Evolutionary conservation across 2,888 invertebrate genomes (phyloP).

Genomic region (Hemicrepidius hirtus): DNA sequence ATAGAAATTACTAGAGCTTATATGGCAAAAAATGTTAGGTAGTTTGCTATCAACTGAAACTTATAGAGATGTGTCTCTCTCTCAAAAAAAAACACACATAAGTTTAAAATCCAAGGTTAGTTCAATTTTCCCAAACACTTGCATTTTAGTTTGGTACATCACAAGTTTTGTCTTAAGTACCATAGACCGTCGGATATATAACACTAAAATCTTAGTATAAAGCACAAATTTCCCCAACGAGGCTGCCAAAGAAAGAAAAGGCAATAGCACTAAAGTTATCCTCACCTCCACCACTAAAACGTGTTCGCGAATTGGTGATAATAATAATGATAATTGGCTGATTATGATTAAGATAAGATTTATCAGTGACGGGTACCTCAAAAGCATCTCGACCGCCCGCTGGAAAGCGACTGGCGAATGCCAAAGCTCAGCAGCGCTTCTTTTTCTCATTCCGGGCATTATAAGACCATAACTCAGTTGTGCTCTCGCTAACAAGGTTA

Average conservation of each 20-base stretch:
- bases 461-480: constrained; percentile 73
- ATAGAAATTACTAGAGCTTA: no score
- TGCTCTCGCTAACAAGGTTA: constrained; percentile 72
- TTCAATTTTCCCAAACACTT: no score
- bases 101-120: no score
- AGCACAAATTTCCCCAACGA: background rate
- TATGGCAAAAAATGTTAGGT: no score
- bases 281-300: constrained; percentile 8
- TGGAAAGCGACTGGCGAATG: constrained; percentile 68
- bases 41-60: no score
- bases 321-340: constrained; percentile 31
- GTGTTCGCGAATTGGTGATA: background rate
- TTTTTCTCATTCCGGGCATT: constrained; percentile 71
- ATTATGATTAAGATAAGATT: constrained; percentile 40
- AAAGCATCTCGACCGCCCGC: constrained; percentile 63
- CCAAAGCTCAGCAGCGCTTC: constrained; percentile 68
- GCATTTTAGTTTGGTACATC: background rate
- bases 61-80: background rate
- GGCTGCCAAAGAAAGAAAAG: background rate
- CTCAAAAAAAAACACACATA: background rate
- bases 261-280: background rate
- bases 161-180: background rate
- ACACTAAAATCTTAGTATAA: no score
- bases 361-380: constrained; percentile 44
- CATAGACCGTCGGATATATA: no score